These are phyloP conservation scores for Arenaria interpres DNA, from an alignment of 2,113 vertebrate species.

Conservation along the genomic window DNA sequence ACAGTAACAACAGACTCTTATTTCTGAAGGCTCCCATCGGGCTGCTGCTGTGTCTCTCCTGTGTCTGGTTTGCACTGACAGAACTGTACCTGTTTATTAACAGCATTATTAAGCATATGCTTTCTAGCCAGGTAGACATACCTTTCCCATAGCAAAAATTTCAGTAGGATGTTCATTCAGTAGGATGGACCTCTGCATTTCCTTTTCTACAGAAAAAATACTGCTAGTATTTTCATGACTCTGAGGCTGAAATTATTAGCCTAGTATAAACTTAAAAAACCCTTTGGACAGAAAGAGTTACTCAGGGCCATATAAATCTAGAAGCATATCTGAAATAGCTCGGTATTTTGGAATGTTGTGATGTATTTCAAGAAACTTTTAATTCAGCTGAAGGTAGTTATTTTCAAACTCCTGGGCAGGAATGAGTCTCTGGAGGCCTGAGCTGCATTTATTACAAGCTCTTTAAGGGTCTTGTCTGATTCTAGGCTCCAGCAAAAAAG, in stretches of 20 bases:
- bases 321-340: not conserved
- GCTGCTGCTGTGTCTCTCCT: not conserved
- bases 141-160: not conserved
- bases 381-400: conserved; percentile 11
- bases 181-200: not conserved
- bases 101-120: not conserved
- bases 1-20: rapidly evolving
- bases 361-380: not conserved
- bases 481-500: not conserved
- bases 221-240: not conserved
- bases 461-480: conserved; percentile 27
- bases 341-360: not conserved
- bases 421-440: conserved; percentile 19
- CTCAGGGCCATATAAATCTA: not conserved
- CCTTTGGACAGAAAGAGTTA: not conserved
- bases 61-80: rapidly evolving
- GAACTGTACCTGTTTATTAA: not conserved
- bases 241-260: not conserved
- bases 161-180: not conserved
- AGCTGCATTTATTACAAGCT: conserved; percentile 32
- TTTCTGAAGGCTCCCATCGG: not conserved
- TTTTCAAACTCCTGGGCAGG: conserved; percentile 21
- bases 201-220: not conserved
- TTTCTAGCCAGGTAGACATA: too few relatives aligned
- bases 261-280: not conserved